A percentile compares a stretch with the other conserved stretches of the same genome.
phyloP scores from a whole-genome alignment of 2,113 vertebrate genomes.

The Odontesthes bonariensis region DNA sequence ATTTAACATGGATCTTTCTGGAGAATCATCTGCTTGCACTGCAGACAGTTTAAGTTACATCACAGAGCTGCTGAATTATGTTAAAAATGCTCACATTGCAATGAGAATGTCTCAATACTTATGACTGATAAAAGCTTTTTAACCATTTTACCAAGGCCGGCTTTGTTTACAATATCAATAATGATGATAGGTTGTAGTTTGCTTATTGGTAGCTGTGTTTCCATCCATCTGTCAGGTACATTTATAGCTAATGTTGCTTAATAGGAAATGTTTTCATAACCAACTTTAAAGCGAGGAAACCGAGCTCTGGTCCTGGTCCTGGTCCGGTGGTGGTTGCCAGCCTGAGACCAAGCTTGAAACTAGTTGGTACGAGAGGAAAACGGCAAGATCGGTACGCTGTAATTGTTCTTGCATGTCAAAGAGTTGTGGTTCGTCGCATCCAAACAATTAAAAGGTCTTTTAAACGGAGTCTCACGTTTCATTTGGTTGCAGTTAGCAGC shows the following conservation, averaged over 20 bases:
- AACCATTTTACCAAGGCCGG: background rate
- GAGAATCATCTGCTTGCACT: background rate
- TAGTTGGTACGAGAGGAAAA: too few relatives aligned
- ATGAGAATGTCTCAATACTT: too few relatives aligned
- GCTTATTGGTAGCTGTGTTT: background rate
- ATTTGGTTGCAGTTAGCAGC: background rate
- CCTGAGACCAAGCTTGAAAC: background rate
- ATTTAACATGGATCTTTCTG: background rate
- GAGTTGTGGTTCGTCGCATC: background rate
- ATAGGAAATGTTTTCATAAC: background rate
- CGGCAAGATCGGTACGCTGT: background rate
- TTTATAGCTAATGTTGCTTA: background rate
- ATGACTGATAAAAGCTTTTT: background rate
- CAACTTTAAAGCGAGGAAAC: too few relatives aligned
- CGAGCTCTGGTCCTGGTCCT: too few relatives aligned
- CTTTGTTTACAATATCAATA: background rate
- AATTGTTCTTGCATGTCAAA: too few relatives aligned
- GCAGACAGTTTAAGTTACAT: background rate
- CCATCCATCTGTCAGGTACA: background rate
- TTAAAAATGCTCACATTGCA: background rate
- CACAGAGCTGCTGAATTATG: background rate
- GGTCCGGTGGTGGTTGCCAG: too few relatives aligned
- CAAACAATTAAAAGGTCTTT: background rate
- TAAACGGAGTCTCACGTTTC: background rate
- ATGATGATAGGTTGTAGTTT: background rate